phyloP scores from a whole-genome alignment of 92 coral and sea anemone genomes.

The Actinernus sp. region DNA sequence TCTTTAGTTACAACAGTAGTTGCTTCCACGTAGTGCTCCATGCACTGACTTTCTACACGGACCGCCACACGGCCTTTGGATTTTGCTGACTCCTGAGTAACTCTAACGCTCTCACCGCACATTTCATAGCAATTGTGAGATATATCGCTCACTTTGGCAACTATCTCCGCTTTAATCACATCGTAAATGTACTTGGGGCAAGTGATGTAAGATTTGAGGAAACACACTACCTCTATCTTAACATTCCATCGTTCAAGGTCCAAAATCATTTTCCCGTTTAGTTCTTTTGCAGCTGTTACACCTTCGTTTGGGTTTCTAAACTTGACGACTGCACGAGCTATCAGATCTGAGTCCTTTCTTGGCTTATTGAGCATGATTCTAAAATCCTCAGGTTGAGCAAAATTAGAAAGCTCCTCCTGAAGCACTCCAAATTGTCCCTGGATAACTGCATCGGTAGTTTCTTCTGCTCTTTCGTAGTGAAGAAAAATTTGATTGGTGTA shows the following conservation, averaged over 20 bases:
- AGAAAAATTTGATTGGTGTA: conserved; percentile 9
- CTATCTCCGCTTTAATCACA: conserved; percentile 18
- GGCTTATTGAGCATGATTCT: background rate
- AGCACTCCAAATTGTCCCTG: background rate
- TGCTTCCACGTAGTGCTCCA: conserved; percentile 48
- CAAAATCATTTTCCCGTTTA: conserved; percentile 1
- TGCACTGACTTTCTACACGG: conserved; percentile 34
- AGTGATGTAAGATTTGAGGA: conserved; percentile 19
- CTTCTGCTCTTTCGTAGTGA: conserved; percentile 27
- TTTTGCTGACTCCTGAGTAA: conserved; percentile 11
- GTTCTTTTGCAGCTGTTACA: conserved; percentile 16
- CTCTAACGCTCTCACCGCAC: background rate
- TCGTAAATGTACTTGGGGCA: conserved; percentile 39
- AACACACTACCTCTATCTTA: conserved; percentile 17
- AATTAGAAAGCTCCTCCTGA: background rate
- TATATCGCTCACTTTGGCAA: background rate
- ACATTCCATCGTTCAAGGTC: conserved; percentile 35
- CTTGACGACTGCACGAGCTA: conserved; percentile 16
- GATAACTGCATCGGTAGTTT: background rate
- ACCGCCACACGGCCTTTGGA: conserved; percentile 27
- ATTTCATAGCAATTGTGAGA: conserved; percentile 3
- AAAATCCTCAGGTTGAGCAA: too few relatives aligned
- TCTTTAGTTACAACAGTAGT: conserved; percentile 4
- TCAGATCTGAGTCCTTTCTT: background rate
- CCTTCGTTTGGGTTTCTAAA: conserved; percentile 53